A percentile compares a stretch with the other conserved stretches of the same genome.
Evolutionary conservation across 2,888 invertebrate genomes (phyloP).

Genomic region (Tipula confusa): DNA sequence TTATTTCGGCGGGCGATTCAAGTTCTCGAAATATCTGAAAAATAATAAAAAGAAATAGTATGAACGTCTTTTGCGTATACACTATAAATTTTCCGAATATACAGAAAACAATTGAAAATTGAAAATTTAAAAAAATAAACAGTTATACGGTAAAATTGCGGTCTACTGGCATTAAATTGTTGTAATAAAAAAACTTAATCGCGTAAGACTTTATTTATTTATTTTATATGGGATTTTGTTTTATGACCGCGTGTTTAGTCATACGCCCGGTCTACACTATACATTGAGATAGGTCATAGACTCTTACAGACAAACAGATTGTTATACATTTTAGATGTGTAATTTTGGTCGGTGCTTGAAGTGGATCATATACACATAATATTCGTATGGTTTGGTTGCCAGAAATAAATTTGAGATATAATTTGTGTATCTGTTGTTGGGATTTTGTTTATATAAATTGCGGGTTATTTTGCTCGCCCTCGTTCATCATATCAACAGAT

Average conservation of each 20-base stretch:
- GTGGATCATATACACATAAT: background rate
- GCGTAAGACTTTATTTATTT: conserved; percentile 3
- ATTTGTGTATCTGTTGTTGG: background rate
- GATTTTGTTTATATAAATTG: background rate
- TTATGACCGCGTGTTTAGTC: background rate
- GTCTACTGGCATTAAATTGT: background rate
- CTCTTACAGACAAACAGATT: background rate
- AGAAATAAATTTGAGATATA: background rate
- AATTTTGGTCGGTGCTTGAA: background rate
- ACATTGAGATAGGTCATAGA: background rate
- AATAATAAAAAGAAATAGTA: conserved; percentile 34
- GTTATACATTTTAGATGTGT: background rate
- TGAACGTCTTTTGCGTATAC: background rate
- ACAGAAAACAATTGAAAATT: background rate
- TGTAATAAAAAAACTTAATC: background rate
- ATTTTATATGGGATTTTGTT: conserved; percentile 13
- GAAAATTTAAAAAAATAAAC: background rate
- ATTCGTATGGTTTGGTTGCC: background rate
- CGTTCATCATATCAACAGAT: background rate
- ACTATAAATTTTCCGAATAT: too few species aligned
- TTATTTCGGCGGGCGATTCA: conserved; percentile 72
- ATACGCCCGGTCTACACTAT: background rate
- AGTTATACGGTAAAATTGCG: background rate
- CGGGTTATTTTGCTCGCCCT: background rate
- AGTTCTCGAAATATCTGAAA: conserved; percentile 70